These are phyloP conservation scores for Chrysolina haemoptera DNA, from an alignment of 2,888 invertebrate species.

Conservation along the genomic window DNA sequence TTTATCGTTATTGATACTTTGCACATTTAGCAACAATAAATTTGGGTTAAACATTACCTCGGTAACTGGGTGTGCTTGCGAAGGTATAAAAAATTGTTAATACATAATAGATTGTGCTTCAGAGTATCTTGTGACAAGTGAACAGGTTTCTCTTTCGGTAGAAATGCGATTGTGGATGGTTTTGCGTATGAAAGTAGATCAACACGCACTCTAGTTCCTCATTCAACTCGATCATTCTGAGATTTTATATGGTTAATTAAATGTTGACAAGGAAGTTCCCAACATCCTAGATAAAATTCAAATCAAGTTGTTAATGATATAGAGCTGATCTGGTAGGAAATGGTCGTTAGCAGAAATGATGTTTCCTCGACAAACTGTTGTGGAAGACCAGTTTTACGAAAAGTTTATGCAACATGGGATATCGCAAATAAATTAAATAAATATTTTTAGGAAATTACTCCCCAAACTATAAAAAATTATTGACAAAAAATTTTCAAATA, in stretches of 20 bases:
- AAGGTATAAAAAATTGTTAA: too few relatives aligned
- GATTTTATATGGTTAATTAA: constrained; percentile 50
- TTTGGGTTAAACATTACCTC: too few relatives aligned
- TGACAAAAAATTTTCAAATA: too few relatives aligned
- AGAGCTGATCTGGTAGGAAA: neutral
- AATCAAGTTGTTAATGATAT: constrained; percentile 26
- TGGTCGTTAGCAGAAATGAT: constrained; percentile 10
- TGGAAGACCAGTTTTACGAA: neutral
- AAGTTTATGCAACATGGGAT: neutral
- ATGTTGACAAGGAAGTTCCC: constrained; percentile 42
- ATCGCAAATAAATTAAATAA: too few relatives aligned
- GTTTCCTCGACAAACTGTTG: neutral
- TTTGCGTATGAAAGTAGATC: constrained; percentile 60
- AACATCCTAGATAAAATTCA: constrained; percentile 27
- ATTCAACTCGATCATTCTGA: constrained; percentile 40
- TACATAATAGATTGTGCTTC: constrained; percentile 57
- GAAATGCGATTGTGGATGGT: constrained; percentile 53
- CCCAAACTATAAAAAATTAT: too few relatives aligned
- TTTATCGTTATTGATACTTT: too few relatives aligned
- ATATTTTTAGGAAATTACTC: too few relatives aligned
- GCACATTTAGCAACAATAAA: too few relatives aligned
- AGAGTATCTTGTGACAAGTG: constrained; percentile 50
- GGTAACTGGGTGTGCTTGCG: too few relatives aligned
- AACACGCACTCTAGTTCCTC: constrained; percentile 53
- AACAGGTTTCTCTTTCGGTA: constrained; percentile 62